Evolutionary conservation across 2,888 invertebrate genomes (phyloP), one percentile per base, ranked within the genome.

Genomic region (Stenoptilia bipunctidactyla): DNA sequence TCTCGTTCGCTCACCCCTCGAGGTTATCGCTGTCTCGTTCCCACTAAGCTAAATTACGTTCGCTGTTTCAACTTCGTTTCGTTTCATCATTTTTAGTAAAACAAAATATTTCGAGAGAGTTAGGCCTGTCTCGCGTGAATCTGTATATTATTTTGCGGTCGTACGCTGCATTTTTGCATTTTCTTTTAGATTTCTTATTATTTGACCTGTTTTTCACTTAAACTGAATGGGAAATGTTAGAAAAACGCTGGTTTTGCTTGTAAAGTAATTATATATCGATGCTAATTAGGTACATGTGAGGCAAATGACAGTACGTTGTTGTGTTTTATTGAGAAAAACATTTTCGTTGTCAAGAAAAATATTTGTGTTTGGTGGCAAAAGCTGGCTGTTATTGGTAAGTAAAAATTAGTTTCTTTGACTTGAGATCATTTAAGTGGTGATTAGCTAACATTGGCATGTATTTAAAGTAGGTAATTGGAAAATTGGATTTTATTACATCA

Each of bases 1-100:
- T 47, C 45, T 41, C 42, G 53, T 43, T 44, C 37, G 36, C 35
- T 13, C 41, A 34, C 3, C 1, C 3, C 2, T 6, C 5, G 15
- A 4, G 15, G 4, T 13, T 36, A 42, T 39, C 8, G 36, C 20
- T 27, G 25, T 53, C 48, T 42, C 44, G 44, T 40, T 51, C 39
- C 30, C 9, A 30, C 30, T n/a, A 4, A n/a, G 30, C 2, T 10
- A 30, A 30, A n/a, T 30, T 30, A 20, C 20, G 30, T n/a, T 30
- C 30, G 30, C n/a, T 12, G 6, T 30, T 20, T 20, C 20, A 20
- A 8, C 20, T 20, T 30, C 25, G 30, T 10, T n/a, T 30, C 30
- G 30, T 30, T 30, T 12, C 30, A 12, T 30, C 30, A 30, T 30
- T 30, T 38, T 43, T 10, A 37, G 40, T 40, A 13, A 42, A 42